phyloP scores from a whole-genome alignment of 2,113 vertebrate species.

The Sapayoa aenigma region DNA sequence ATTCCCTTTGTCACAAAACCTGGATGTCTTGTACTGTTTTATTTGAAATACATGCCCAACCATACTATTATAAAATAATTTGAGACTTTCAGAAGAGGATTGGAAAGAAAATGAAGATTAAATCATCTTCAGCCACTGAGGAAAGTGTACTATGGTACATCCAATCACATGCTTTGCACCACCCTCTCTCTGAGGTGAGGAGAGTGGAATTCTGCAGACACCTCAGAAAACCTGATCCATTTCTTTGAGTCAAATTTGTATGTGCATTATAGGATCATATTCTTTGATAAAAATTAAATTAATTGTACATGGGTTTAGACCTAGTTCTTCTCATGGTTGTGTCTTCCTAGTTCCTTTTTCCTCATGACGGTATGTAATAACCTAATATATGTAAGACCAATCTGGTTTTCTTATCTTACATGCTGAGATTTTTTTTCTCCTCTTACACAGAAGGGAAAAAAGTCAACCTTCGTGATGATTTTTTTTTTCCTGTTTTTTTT shows the following conservation, averaged over 20 bases:
- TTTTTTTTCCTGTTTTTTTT: not conserved
- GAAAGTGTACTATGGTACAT: not conserved
- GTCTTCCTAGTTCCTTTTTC: not conserved
- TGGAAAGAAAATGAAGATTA: not conserved
- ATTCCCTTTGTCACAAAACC: not conserved
- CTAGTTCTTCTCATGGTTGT: not conserved
- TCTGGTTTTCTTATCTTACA: not conserved
- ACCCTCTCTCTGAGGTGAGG: not conserved
- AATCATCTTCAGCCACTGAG: not conserved
- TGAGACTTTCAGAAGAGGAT: not conserved
- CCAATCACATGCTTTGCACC: not conserved
- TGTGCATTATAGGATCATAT: not conserved
- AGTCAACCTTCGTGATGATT: accelerated
- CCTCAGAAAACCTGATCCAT: not conserved
- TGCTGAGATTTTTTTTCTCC: not conserved
- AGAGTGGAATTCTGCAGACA: not conserved
- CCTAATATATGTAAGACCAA: not conserved
- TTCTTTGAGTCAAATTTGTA: not conserved
- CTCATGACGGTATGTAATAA: not conserved
- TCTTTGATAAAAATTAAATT: not conserved
- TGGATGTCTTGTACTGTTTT: not conserved
- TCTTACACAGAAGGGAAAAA: not conserved
- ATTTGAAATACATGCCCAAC: not conserved
- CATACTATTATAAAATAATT: not conserved
- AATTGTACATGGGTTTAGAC: not conserved